Evolutionary conservation across 2,797 vertebrate genomes (phyloP).

Genomic region (Poeciliopsis infans): DNA sequence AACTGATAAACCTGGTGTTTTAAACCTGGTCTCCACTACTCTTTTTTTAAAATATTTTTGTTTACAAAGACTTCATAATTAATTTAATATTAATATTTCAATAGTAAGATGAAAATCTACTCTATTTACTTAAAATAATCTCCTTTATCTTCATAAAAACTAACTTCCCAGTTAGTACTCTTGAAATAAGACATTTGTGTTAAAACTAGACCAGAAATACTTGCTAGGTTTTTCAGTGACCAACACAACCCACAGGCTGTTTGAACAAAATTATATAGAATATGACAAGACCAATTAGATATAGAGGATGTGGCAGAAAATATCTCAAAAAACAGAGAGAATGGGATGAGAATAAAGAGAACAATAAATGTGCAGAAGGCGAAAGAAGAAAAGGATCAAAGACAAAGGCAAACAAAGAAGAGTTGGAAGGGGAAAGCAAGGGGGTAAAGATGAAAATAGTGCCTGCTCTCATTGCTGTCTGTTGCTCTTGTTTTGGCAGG

Average conservation of each 20-base stretch:
- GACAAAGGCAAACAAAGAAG: constrained; percentile 18
- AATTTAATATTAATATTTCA: too few species aligned
- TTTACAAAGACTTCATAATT: too few species aligned
- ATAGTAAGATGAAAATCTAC: too few species aligned
- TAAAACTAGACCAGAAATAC: too few species aligned
- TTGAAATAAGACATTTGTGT: too few species aligned
- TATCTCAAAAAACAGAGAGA: constrained; percentile 7
- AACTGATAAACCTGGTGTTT: too few species aligned
- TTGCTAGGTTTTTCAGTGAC: not conserved
- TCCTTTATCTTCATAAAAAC: too few species aligned
- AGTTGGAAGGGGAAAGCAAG: constrained; percentile 20
- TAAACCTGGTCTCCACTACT: too few species aligned
- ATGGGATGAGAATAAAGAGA: not conserved
- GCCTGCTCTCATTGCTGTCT: constrained; percentile 46
- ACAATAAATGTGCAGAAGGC: constrained; percentile 30
- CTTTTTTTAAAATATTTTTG: too few species aligned
- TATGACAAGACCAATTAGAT: constrained; percentile 19
- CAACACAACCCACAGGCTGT: constrained; percentile 8
- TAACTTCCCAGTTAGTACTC: too few species aligned
- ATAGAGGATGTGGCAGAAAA: constrained; percentile 19
- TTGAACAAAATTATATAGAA: constrained; percentile 22
- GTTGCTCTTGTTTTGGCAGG: constrained; percentile 55
- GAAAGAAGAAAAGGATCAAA: constrained; percentile 45
- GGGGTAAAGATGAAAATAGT: constrained; percentile 54
- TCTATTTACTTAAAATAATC: too few species aligned